These are phyloP conservation scores for Microplitis manilae DNA, from an alignment of 2,888 invertebrate genomes.

Conservation along the genomic window DNA sequence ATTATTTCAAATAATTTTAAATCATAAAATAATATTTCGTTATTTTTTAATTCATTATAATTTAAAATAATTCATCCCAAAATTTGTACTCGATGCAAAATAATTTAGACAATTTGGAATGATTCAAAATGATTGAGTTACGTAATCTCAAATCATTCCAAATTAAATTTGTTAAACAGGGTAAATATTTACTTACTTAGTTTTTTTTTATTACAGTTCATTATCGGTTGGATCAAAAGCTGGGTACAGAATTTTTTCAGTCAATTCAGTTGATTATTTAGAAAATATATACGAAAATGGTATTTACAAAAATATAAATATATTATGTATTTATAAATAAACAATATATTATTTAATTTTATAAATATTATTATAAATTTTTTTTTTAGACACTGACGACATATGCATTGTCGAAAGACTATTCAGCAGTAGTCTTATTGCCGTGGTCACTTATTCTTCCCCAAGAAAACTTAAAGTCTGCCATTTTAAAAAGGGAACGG, in stretches of 20 bases:
- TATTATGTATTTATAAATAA: background rate
- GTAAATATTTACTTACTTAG: conserved; percentile 22
- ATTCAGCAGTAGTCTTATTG: conserved; percentile 97
- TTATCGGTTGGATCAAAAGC: conserved; percentile 92
- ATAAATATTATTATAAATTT: conserved; percentile 9
- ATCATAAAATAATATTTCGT: too few species aligned
- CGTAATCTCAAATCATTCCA: too few species aligned
- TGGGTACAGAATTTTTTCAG: conserved; percentile 91
- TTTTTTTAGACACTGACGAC: conserved; percentile 78
- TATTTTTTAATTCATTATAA: too few species aligned
- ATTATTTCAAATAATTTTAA: too few species aligned
- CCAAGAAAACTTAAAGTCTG: conserved; percentile 95
- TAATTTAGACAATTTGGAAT: too few species aligned
- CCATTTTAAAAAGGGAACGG: conserved; percentile 97
- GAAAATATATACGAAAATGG: conserved; percentile 92
- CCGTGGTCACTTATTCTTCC: conserved; percentile 91
- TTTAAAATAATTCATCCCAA: too few species aligned
- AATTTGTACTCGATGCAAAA: too few species aligned
- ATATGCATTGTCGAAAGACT: conserved; percentile 94
- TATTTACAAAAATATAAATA: conserved; percentile 56
- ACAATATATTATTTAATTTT: background rate
- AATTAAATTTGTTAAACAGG: too few species aligned
- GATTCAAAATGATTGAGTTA: too few species aligned
- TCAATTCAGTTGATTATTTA: conserved; percentile 87
- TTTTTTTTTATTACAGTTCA: conserved; percentile 77